Evolutionary conservation across 2,888 invertebrate genomes (phyloP).

Genomic region (Caenorhabditis panamensis): DNA sequence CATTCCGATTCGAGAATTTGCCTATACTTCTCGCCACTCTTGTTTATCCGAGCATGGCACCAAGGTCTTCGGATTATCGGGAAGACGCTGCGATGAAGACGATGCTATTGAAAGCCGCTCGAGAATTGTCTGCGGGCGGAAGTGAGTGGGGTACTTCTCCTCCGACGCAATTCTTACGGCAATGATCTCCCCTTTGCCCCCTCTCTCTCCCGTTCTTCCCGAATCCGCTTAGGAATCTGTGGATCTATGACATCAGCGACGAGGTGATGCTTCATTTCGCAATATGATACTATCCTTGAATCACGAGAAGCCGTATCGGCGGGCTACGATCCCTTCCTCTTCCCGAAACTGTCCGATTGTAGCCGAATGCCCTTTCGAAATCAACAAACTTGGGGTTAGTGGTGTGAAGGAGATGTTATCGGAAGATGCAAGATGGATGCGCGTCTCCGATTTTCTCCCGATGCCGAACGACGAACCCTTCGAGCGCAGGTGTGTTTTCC

Average conservation of each 20-base stretch:
- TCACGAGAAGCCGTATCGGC: constrained; percentile 1
- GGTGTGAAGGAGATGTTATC: constrained; percentile 38
- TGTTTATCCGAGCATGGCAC: constrained; percentile 55
- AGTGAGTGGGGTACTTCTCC: background rate
- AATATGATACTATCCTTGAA: constrained; percentile 7
- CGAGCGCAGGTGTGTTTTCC: constrained; percentile 25
- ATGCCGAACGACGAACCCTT: constrained; percentile 7
- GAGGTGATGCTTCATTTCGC: constrained; percentile 3
- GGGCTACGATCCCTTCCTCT: background rate
- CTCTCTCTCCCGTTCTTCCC: no score
- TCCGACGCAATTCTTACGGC: no score
- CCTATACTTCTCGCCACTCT: constrained; percentile 43
- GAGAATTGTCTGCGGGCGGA: background rate
- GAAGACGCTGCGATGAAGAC: constrained; percentile 4
- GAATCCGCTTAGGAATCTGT: background rate
- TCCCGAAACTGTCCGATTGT: background rate
- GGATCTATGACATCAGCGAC: constrained; percentile 11
- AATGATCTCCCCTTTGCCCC: no score
- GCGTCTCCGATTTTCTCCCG: background rate
- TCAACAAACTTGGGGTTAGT: constrained; percentile 24
- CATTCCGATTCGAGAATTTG: constrained; percentile 51
- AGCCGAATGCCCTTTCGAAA: constrained; percentile 13
- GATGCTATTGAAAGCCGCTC: constrained; percentile 13
- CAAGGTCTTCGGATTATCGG: constrained; percentile 46
- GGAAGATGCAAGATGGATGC: constrained; percentile 6